phyloP scores from a whole-genome alignment of 1,140 invertebrate genomes.

The Trichogramma pretiosum region DNA sequence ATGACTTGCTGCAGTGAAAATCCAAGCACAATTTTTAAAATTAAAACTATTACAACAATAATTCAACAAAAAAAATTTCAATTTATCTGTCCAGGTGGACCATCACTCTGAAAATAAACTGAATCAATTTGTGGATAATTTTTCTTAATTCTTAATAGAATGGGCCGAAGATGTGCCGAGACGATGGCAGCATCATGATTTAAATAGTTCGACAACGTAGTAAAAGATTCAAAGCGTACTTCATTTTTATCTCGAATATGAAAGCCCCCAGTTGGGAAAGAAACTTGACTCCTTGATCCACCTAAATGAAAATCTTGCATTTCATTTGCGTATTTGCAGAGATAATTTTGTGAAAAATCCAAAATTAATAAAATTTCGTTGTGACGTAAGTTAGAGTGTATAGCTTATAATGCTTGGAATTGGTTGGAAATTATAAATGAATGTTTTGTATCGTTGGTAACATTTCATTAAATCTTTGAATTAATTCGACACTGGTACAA shows the following conservation, averaged over 20 bases:
- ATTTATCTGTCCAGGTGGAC: slow-evolving; percentile 23
- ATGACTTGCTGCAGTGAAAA: slow-evolving; percentile 39
- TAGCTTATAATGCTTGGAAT: slow-evolving; percentile 21
- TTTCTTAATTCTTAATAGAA: slow-evolving; percentile 23
- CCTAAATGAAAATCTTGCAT: slow-evolving; percentile 32
- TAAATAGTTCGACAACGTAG: slow-evolving; percentile 31
- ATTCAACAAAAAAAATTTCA: slow-evolving; percentile 17
- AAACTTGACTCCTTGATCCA: slow-evolving; percentile 27
- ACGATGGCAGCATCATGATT: slow-evolving; percentile 30
- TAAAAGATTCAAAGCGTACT: slow-evolving; percentile 29
- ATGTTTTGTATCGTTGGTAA: slow-evolving; percentile 21
- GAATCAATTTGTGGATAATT: slow-evolving; percentile 8
- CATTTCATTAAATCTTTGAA: slow-evolving; percentile 10
- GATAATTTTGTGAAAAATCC: slow-evolving; percentile 36
- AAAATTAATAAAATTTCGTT: slow-evolving; percentile 29
- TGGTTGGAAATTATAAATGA: slow-evolving; percentile 28
- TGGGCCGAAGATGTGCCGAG: slow-evolving; percentile 31
- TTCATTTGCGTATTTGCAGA: slow-evolving; percentile 29
- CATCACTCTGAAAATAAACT: slow-evolving; percentile 22
- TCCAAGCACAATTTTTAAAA: slow-evolving; percentile 13
- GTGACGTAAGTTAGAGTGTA: slow-evolving; percentile 28
- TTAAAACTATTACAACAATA: slow-evolving; percentile 2
- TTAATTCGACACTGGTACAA: slow-evolving; percentile 14
- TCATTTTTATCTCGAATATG: slow-evolving; percentile 20
- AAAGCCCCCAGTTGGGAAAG: slow-evolving; percentile 32